Evolutionary conservation across 1,140 invertebrate genomes (phyloP).

Genomic region (Anadara kagoshimensis): DNA sequence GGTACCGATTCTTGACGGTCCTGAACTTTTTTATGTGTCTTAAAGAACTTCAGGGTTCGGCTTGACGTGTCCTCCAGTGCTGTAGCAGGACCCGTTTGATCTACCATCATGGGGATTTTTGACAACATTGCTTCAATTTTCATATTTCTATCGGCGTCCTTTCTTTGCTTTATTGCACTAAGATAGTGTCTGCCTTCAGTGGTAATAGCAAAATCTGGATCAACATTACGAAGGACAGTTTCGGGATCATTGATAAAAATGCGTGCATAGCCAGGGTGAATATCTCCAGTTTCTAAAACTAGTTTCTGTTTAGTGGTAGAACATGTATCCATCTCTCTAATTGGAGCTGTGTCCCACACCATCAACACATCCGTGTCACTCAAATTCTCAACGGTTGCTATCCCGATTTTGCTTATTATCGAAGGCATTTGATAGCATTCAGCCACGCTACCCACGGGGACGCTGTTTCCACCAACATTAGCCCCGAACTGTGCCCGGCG

Average conservation of each 20-base stretch:
- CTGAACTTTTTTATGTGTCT: neutral
- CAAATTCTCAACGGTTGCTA: neutral
- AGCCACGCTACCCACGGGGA: neutral
- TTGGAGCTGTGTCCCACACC: neutral
- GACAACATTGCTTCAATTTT: too few relatives aligned
- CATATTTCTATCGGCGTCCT: neutral
- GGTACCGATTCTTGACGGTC: conserved; percentile 4
- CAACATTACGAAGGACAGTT: neutral
- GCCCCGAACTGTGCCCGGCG: neutral
- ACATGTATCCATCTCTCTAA: neutral
- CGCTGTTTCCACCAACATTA: neutral
- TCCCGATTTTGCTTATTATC: neutral
- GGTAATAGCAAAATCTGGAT: neutral
- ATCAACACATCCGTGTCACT: conserved; percentile 5
- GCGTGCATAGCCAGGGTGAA: neutral
- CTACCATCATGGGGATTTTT: neutral
- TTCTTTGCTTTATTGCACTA: conserved; percentile 1
- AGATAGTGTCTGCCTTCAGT: neutral
- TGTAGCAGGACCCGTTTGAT: conserved; percentile 9
- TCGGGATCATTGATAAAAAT: conserved; percentile 6
- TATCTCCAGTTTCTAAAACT: neutral
- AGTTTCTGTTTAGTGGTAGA: neutral
- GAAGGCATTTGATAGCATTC: neutral
- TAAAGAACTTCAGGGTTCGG: conserved; percentile 2
- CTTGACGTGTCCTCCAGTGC: neutral